Evolutionary conservation across 2,797 vertebrate genomes (phyloP).

Genomic region (Sylvilagus floridanus): DNA sequence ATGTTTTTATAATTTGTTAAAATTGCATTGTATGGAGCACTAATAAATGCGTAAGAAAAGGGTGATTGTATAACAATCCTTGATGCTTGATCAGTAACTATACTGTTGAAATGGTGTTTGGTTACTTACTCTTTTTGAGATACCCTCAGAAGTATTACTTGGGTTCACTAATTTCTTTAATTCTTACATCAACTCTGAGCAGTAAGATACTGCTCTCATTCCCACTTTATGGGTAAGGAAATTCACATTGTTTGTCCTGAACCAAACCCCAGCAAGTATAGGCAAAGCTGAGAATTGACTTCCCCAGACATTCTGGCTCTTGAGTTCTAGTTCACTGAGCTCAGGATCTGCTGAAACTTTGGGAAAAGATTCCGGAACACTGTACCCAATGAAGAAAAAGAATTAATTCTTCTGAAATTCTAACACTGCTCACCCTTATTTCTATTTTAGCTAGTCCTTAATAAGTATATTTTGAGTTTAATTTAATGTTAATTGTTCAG

Average conservation of each 20-base stretch:
- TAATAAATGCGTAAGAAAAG: conserved; percentile 47
- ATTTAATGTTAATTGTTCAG: background rate
- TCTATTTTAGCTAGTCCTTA: background rate
- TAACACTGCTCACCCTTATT: background rate
- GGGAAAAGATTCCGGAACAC: background rate
- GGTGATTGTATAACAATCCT: background rate
- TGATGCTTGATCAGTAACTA: background rate
- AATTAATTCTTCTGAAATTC: conserved; percentile 21
- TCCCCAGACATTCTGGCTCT: background rate
- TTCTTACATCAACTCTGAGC: background rate
- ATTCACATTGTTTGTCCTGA: background rate
- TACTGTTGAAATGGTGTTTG: background rate
- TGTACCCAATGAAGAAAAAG: background rate
- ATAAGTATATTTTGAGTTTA: conserved; percentile 22
- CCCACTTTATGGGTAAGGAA: background rate
- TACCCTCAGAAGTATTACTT: background rate
- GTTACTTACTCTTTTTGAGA: background rate
- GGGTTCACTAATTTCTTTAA: background rate
- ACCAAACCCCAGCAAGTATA: background rate
- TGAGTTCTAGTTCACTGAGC: background rate
- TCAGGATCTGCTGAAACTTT: background rate
- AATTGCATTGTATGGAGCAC: background rate
- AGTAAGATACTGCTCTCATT: background rate
- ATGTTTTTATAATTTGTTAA: conserved; percentile 10
- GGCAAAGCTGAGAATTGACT: background rate